These are phyloP conservation scores for Diabrotica virgifera DNA, from an alignment of 1,140 invertebrate genomes.

Conservation along the genomic window DNA sequence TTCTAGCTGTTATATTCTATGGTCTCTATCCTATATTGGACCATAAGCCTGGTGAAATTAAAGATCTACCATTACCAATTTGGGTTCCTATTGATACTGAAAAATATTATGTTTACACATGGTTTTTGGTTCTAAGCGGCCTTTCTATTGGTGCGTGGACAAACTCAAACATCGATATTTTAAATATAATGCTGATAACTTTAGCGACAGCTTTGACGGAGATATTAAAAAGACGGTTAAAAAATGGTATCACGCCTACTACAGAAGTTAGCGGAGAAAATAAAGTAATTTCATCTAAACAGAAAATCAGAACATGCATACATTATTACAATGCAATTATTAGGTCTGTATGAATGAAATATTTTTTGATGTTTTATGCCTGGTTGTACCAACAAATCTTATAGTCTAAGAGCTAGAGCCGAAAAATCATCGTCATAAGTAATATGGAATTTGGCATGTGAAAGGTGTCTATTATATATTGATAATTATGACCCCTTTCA, in stretches of 20 bases:
- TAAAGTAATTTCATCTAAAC: no score
- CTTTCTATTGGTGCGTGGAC: constrained; percentile 18
- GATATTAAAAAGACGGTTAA: constrained; percentile 19
- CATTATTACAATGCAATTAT: no score
- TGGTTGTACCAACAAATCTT: no score
- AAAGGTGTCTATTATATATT: no score
- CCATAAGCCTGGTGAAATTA: constrained; percentile 4
- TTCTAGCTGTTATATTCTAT: constrained; percentile 11
- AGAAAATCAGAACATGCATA: no score
- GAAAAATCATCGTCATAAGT: no score
- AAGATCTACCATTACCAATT: constrained; percentile 13
- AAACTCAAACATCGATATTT: constrained; percentile 22
- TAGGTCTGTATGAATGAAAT: background rate
- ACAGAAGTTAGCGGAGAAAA: no score
- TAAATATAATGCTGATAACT: constrained; percentile 18
- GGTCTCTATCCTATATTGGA: constrained; percentile 19
- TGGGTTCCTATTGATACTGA: constrained; percentile 21
- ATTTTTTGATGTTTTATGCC: no score
- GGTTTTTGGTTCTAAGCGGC: constrained; percentile 12
- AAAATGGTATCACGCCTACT: background rate
- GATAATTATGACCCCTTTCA: no score
- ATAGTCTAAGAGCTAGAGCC: no score
- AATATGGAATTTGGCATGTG: no score
- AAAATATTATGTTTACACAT: constrained; percentile 9
- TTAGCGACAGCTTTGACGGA: constrained; percentile 17